Evolutionary conservation across 2,113 vertebrate genomes (phyloP), one percentile per base, ranked within the genome.

Genomic region (Girardinichthys multiradiatus): DNA sequence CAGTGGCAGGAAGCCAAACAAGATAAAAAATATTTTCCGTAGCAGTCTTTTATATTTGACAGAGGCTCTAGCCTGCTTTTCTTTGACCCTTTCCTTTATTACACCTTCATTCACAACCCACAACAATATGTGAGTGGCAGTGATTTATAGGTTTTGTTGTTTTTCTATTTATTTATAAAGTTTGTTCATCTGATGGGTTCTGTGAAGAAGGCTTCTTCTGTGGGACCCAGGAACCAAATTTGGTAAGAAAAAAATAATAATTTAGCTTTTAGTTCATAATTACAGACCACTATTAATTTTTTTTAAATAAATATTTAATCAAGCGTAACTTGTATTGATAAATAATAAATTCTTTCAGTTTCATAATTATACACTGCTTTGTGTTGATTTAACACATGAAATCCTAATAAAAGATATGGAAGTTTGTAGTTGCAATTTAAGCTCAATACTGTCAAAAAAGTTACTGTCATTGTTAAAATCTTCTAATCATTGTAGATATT

Each of bases 131-230:
- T 89, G 77, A 90, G 62, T 89, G 82, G 86, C 87, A 88, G 82
- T 72, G 85, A 54, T 70, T 76, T 87, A 64, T 87, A 87, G 87
- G 91, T 86, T 74, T 73, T 71, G 59, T 85, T 71, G 79, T 65
- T 68, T 29, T 35, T 28, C 72, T 83, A 10, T 81, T 86, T 77
- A 39, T 60, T 74, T 27, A 62, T 63, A 48, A 80, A 92, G 88
- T 64, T 85, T 27, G 62, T 86, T 35, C 92, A 92, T 93, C 88
- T 91, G 83, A 91, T 95, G 94, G 95, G 97, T 88, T 94, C 95
- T 57, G 93, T 94, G 82, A 97, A 96, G 84, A 94, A 94, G 87
- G 87, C 93, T 86, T 96, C 96, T 89, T 90, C 95, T 89, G 83
- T 87, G 74, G 95, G 91, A 86, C 87, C 94, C 78, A 95, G 93